Conservation (phyloP, 2,888 invertebrate genomes). For the Sicus ferrugineus region DNA sequence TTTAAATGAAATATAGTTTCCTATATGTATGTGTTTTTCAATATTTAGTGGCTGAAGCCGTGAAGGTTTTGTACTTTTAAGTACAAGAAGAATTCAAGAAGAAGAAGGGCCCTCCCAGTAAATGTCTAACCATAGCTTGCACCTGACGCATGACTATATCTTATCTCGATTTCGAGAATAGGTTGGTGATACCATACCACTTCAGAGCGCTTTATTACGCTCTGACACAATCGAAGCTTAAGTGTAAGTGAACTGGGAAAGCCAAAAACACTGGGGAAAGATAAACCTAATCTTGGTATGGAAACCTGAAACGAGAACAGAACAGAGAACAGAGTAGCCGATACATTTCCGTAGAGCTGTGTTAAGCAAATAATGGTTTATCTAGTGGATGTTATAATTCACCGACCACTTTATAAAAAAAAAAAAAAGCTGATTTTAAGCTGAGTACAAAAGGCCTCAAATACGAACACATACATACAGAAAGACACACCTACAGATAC, state of each 20-base stretch:
- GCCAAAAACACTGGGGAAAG: too few relatives aligned
- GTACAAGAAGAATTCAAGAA: too few relatives aligned
- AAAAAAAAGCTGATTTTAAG: slow-evolving; percentile 28
- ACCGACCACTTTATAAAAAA: neutral
- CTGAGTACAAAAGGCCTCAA: slow-evolving; percentile 8
- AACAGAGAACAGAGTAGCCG: neutral
- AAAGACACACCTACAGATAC: neutral
- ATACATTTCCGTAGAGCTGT: neutral
- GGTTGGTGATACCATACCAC: slow-evolving; percentile 37
- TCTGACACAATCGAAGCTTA: neutral
- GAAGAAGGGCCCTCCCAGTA: too few relatives aligned
- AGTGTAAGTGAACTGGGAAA: neutral
- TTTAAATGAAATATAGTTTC: too few relatives aligned
- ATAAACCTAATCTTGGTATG: too few relatives aligned
- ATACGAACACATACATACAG: slow-evolving; percentile 15
- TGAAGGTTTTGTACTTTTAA: too few relatives aligned
- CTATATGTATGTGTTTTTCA: too few relatives aligned
- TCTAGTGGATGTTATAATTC: slow-evolving; percentile 25
- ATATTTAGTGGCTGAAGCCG: too few relatives aligned
- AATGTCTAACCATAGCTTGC: slow-evolving; percentile 21
- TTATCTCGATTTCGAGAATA: slow-evolving; percentile 61
- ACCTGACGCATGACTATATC: slow-evolving; percentile 48
- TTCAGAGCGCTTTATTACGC: slow-evolving; percentile 6
- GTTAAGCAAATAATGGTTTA: slow-evolving; percentile 8
- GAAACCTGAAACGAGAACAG: too few relatives aligned